A percentile compares a stretch with the other conserved stretches of the same genome.
Conservation (phyloP, 2,888 invertebrate genomes). For the Sericinus montela region DNA sequence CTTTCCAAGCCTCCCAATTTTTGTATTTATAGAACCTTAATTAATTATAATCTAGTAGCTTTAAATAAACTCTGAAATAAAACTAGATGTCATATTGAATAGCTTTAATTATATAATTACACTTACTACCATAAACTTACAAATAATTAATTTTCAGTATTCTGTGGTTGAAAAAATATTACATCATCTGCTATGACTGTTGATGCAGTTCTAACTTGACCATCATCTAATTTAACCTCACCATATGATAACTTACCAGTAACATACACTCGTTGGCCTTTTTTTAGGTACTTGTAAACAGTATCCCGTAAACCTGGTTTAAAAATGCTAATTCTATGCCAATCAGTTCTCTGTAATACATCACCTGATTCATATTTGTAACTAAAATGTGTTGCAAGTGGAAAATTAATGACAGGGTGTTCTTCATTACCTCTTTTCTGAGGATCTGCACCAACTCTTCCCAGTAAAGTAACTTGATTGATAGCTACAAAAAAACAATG, state of each 20-base stretch:
- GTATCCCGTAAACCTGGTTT: conserved; percentile 89
- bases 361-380: conserved; percentile 90
- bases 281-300: conserved; percentile 88
- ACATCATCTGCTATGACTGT: conserved; percentile 93
- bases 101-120: conserved; percentile 14
- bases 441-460: conserved; percentile 93
- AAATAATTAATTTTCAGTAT: conserved; percentile 23
- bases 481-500: conserved; percentile 70
- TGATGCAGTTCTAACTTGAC: conserved; percentile 84
- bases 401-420: conserved; percentile 93
- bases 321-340: conserved; percentile 94
- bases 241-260: conserved; percentile 91
- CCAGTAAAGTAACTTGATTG: conserved; percentile 91
- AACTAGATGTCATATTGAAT: background rate
- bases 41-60: too few species aligned
- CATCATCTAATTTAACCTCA: conserved; percentile 88
- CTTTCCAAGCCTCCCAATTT: too few species aligned
- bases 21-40: too few species aligned
- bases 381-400: conserved; percentile 92
- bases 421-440: conserved; percentile 89
- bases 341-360: conserved; percentile 91
- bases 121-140: conserved; percentile 11
- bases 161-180: conserved; percentile 84
- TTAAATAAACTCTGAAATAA: background rate
- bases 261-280: conserved; percentile 91